Evolutionary conservation across 2,797 vertebrate species (phyloP), one percentile per base, ranked within the genome.

Genomic region (Sebastes matsubarae): DNA sequence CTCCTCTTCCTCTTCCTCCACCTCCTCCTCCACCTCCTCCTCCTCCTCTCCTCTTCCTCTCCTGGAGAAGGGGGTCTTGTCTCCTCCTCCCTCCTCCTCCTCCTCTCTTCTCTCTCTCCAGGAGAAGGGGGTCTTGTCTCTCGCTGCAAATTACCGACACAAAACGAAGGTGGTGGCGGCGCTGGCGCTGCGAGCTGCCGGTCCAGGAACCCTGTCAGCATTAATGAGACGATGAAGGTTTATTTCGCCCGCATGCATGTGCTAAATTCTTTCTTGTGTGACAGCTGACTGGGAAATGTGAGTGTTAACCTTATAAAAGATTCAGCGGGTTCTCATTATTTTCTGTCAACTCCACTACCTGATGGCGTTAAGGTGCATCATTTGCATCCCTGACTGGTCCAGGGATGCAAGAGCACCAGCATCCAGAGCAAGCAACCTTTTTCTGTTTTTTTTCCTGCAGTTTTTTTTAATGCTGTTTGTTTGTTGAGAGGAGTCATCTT

Each of bases 281-380:
- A 99, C 98, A 99, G 98, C 98, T 99, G 98, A 96, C 97, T 98
- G 95, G 92, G 96, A 97, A 96, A 97, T 96, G 96, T 96, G 96
- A 97, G 96, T 97, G 97, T 98, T 99, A 98, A 99, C 98, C 98
- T 99, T 98, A 99, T 99, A 98, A 99, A 99, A 99, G 97, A 99
- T 99, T 99, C 99, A 99, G 97, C 97, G 96, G 89, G 95, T 97
- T 97, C 98, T 99, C 98, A 99, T 99, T 99, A 99, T 99, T 98
- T 98, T 96, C 97, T 98, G 98, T 98, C 98, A 98, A 97, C 97
- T 97, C 95, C 96, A 95, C 95, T 97, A 95, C 97, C 97, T 95
- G 97, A 97, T 95, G 95, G 96, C 96, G 97, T 96, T 92, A 88
- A 93, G 95, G 89, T 95, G 96, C 93, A 96, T 96, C 95, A 98